Base-by-base conservation (phyloP, 2,797 vertebrate species). In the Eutrigla gurnardus region DNA sequence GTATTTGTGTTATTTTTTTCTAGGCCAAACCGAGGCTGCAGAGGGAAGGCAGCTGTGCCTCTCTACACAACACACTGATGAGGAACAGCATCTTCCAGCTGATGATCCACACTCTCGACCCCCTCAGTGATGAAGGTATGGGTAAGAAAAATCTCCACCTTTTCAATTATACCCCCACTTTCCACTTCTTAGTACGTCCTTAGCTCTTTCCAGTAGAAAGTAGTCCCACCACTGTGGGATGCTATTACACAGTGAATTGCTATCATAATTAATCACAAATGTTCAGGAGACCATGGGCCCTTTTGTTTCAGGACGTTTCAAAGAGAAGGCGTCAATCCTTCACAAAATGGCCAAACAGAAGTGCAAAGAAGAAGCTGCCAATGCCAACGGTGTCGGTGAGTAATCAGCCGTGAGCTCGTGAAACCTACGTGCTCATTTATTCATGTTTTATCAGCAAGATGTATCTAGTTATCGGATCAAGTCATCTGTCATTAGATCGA, bases 51-150 rank as follows among this genome's bases (percentile, higher is more conserved):
- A 99, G 97, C 82, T 99, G 97, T 11, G 97, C 98, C 6, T 99
- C 97, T 59, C 94, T 99, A 7, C 98, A 99, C 93, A 99, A 99
- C 93, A 96, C 96, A 17, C 91, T 98, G 66, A 99, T 99, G 98
- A 98, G 98, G 88, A 99, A 98, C 88, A 98, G 98, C 91, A 98
- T 99, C 90, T 99, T 99, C 88, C 97, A 99, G 86, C 97, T 99
- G 67, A 99, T 99, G 98, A 99, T 99, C 72, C 97, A 99, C 89
- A 99, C 98, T 0, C 95, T 99, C 40, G 98, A 99, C 87, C 98
- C 97, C 0, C 96, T 99, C 13, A 97, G 96, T 17, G 76, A 88
- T 42, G 97, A 99, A 93, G 97, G 98, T 97, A 74, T 3, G 43
- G 2, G 39, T 47, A 13, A 57, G 50, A 11, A 6, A 45, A 66